Conservation (phyloP, 2,888 invertebrate genomes). For the Branchellion lobata region DNA sequence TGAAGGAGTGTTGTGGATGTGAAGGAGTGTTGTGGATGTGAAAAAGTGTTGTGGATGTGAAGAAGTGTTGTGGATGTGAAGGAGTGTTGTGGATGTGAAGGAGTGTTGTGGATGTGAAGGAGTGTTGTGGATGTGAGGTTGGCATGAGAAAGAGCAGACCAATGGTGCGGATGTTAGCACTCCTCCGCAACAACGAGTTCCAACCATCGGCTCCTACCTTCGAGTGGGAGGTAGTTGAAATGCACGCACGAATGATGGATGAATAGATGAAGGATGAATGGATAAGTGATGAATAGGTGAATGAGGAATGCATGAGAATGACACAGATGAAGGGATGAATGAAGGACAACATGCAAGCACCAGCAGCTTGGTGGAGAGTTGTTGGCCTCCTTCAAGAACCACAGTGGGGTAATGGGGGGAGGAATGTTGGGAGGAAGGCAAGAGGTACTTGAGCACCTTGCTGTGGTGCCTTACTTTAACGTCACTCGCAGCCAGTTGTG, state of each 20-base stretch:
- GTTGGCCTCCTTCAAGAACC: slow-evolving; percentile 59
- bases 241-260: neutral
- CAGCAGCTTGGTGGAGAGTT: slow-evolving; percentile 62
- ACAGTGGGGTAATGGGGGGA: slow-evolving; percentile 58
- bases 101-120: too few species aligned
- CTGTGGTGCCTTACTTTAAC: slow-evolving; percentile 73
- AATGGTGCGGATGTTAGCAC: slow-evolving; percentile 70
- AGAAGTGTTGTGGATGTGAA: too few species aligned
- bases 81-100: too few species aligned
- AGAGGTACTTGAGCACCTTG: slow-evolving; percentile 70
- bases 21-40: too few species aligned
- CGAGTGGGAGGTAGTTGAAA: neutral
- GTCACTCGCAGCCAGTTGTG: slow-evolving; percentile 66
- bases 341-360: slow-evolving; percentile 55
- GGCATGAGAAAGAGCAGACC: too few species aligned
- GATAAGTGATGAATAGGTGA: too few species aligned
- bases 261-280: neutral
- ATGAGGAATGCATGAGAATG: too few species aligned
- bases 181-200: slow-evolving; percentile 77
- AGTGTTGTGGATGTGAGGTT: too few species aligned
- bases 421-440: slow-evolving; percentile 62
- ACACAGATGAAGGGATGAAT: too few species aligned
- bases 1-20: too few species aligned
- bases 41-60: too few species aligned
- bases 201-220: slow-evolving; percentile 92